Conservation (phyloP, 2,888 invertebrate genomes). For the Rhagium mordax region DNA sequence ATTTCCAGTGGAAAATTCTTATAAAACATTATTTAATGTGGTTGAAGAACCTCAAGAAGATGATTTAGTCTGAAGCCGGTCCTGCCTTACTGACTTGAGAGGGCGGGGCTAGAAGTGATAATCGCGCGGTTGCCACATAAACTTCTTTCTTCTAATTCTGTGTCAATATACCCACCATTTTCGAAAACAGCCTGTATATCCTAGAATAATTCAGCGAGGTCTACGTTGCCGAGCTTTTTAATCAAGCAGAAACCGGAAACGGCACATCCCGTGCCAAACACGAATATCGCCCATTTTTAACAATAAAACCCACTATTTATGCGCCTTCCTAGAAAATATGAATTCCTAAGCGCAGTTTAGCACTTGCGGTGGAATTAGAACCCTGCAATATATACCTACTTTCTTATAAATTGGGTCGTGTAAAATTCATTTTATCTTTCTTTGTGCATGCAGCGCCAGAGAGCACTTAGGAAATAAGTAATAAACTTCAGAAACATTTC, state of each 20-base stretch:
- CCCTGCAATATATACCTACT: slow-evolving; percentile 20
- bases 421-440: slow-evolving; percentile 40
- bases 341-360: slow-evolving; percentile 21
- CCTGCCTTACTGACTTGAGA: too few species aligned
- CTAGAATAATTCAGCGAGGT: not conserved
- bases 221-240: not conserved
- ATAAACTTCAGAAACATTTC: slow-evolving; percentile 41
- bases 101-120: too few species aligned
- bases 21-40: too few species aligned
- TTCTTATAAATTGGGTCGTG: slow-evolving; percentile 36
- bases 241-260: not conserved
- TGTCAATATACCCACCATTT: too few species aligned
- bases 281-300: too few species aligned
- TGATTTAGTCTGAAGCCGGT: too few species aligned
- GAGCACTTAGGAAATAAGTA: slow-evolving; percentile 44
- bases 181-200: too few species aligned
- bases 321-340: not conserved
- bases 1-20: too few species aligned
- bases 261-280: not conserved
- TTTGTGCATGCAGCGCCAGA: slow-evolving; percentile 32
- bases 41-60: too few species aligned
- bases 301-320: not conserved
- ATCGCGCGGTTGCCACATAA: too few species aligned
- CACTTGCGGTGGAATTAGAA: slow-evolving; percentile 33
- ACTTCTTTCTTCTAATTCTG: too few species aligned